These are phyloP conservation scores for Eudorcas thomsonii DNA, from an alignment of 2,113 vertebrate species.

Conservation along the genomic window DNA sequence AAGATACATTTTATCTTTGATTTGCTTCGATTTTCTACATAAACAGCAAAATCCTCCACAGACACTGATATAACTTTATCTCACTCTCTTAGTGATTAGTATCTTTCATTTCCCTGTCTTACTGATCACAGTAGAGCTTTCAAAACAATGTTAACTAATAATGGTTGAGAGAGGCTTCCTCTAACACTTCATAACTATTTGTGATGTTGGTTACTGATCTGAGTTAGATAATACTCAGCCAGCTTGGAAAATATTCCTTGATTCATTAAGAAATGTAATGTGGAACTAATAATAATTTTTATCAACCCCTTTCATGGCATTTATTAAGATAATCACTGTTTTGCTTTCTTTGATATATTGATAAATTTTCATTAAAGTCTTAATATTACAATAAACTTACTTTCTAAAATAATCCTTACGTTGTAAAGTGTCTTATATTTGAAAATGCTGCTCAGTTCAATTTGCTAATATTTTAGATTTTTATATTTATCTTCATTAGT, in stretches of 20 bases:
- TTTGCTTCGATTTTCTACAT: neutral
- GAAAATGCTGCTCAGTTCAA: neutral
- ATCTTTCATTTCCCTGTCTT: neutral
- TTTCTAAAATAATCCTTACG: neutral
- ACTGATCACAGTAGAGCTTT: neutral
- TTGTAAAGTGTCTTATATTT: neutral
- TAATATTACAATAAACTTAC: neutral
- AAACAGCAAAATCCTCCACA: neutral
- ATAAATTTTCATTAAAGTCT: neutral
- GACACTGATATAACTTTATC: neutral
- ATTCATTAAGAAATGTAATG: neutral
- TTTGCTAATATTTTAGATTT: neutral
- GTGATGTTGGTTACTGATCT: neutral
- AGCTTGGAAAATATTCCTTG: neutral
- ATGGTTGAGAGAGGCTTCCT: neutral
- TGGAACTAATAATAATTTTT: neutral
- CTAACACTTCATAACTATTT: neutral
- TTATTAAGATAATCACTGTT: neutral
- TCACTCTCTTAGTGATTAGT: neutral
- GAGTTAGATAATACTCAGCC: neutral
- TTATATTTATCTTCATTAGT: neutral
- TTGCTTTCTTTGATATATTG: neutral
- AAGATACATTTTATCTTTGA: neutral
- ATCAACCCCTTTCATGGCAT: neutral
- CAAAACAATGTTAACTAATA: neutral